Evolutionary conservation across 1,140 invertebrate species (phyloP), one percentile per base, ranked within the genome.

Genomic region (Popillia japonica): DNA sequence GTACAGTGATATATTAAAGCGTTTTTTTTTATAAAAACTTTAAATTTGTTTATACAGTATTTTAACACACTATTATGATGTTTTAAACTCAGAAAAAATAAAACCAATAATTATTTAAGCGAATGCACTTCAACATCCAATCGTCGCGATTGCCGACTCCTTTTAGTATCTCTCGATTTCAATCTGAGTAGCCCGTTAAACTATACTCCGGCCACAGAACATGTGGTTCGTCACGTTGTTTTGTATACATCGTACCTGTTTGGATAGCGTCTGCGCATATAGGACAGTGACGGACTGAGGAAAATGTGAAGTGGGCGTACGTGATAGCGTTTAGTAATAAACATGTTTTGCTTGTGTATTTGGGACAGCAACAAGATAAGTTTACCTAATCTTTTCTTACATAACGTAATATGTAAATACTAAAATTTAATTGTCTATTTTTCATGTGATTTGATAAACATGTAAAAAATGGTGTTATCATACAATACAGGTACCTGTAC

Each of bases 141-240:
- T 27, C 22, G 61, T 68, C 27, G 27, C 20, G 61, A 68, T 68
- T 68, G 27, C 22, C 22, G 61, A 68, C 27, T 68, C 17, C 27
- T 68, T 68, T 34, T 27, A 22, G 27, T 68, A 55, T 55, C 14
- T 55, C 14, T 44, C 42, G 9, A 4, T 44, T 44, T 44, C 42
- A 44, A 14, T 44, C 42, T 44, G 9, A 44, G 48, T 55, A 55
- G 48, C 61, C 27, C 61, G 61, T 68, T 68, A 34, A 68, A 68
- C 27, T 68, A 11, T 27, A 27, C 61, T 34, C 27, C 61, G 27
- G 27, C 11, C 61, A 22, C 6, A 41, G 40, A 8, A 74, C 72
- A 74, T 74, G 72, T 44, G 72, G 40, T 22, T 40, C 41, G 72
- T 74, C 72, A 74, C 72, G 72, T 74, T 74, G 72, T 41, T 74